phyloP scores from a whole-genome alignment of 2,888 invertebrate genomes.

The Heliconius ismenius region DNA sequence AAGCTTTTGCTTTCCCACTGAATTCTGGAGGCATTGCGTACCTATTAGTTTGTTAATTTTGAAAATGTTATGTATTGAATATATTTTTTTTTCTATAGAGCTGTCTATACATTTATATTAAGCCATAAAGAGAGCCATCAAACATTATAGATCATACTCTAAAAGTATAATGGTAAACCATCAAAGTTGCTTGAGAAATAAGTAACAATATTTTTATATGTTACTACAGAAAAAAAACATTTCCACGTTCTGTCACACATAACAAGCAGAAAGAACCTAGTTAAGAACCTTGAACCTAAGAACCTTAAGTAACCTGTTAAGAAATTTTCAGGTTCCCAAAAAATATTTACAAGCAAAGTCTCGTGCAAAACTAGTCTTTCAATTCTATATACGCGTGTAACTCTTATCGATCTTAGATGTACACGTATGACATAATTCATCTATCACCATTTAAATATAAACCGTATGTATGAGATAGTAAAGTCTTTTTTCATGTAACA shows the following conservation, averaged over 20 bases:
- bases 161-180: not conserved
- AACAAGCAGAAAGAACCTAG: too few species aligned
- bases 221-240: too few species aligned
- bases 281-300: too few species aligned
- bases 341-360: not conserved
- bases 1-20: too few species aligned
- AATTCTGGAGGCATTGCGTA: too few species aligned
- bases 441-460: conserved; percentile 51
- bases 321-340: too few species aligned
- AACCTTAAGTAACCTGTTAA: too few species aligned
- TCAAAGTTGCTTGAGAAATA: not conserved
- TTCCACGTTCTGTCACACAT: too few species aligned
- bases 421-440: conserved; percentile 32
- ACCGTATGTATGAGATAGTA: conserved; percentile 52
- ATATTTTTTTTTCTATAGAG: not conserved
- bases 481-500: conserved; percentile 54
- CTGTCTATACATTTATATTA: not conserved
- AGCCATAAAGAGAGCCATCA: not conserved
- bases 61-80: not conserved
- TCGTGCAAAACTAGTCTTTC: not conserved
- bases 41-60: not conserved
- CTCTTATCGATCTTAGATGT: conserved; percentile 40
- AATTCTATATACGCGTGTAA: conserved; percentile 33
- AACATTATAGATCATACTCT: not conserved
- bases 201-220: too few species aligned